A percentile compares a stretch with the other conserved stretches of the same genome.
phyloP scores from a whole-genome alignment of 2,888 invertebrate species.

The Minunthozetes semirufus region DNA sequence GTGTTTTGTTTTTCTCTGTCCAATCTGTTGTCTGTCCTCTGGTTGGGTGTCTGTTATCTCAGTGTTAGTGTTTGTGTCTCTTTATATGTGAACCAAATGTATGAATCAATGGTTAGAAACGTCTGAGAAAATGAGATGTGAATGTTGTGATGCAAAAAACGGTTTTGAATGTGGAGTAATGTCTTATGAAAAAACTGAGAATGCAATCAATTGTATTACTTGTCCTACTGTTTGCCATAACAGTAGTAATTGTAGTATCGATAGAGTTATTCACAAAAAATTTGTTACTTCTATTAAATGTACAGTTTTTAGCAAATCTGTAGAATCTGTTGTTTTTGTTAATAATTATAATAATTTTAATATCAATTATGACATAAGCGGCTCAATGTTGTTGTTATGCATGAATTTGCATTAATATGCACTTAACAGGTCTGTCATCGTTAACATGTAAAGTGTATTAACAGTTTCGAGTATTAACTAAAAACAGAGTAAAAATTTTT shows the following conservation, averaged over 20 bases:
- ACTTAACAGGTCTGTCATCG: constrained; percentile 7
- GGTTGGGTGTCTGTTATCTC: too few relatives aligned
- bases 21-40: background rate
- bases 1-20: too few relatives aligned
- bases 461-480: background rate
- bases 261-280: background rate
- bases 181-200: background rate
- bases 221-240: background rate
- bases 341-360: background rate
- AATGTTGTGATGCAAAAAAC: background rate
- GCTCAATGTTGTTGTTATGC: background rate
- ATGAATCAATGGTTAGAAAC: background rate
- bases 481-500: constrained; percentile 4
- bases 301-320: background rate
- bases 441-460: constrained; percentile 24
- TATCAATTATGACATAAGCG: too few relatives aligned
- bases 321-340: background rate
- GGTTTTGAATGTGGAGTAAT: background rate
- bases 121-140: constrained; percentile 2
- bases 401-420: constrained; percentile 18
- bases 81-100: background rate
- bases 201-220: background rate
- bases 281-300: background rate
- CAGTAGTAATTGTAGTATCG: background rate
- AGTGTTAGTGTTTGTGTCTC: background rate